phyloP scores from a whole-genome alignment of 2,888 invertebrate genomes.

The Eupithecia centaureata region DNA sequence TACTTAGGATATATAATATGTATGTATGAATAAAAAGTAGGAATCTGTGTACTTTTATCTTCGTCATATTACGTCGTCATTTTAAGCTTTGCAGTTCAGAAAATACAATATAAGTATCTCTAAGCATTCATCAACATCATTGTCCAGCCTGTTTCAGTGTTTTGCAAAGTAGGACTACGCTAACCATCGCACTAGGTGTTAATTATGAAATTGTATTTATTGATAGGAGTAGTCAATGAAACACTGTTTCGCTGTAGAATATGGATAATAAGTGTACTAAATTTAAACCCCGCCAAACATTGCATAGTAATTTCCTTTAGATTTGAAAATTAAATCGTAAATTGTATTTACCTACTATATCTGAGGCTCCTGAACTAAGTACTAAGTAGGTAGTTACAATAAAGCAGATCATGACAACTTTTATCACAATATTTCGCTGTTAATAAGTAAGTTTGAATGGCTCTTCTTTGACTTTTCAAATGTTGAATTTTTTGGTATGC shows the following conservation, averaged over 20 bases:
- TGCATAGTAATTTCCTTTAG: neutral
- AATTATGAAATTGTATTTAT: conserved; percentile 23
- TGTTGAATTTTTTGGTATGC: neutral
- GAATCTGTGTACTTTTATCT: neutral
- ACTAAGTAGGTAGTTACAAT: neutral
- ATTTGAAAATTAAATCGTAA: neutral
- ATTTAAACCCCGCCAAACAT: conserved; percentile 20
- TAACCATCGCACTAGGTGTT: conserved; percentile 18
- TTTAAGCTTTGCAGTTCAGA: neutral
- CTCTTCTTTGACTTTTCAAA: neutral
- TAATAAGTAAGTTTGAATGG: neutral
- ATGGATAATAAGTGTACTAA: conserved; percentile 19
- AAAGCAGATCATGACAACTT: neutral
- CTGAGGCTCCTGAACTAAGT: neutral
- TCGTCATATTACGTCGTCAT: neutral
- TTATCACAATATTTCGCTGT: neutral
- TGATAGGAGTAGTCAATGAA: conserved; percentile 24
- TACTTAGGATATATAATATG: conserved; percentile 7
- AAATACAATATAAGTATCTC: too few relatives aligned
- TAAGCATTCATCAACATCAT: conserved; percentile 34
- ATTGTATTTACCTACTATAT: neutral
- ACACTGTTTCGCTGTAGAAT: conserved; percentile 28
- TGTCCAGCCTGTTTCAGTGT: conserved; percentile 75
- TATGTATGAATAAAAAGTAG: conserved; percentile 25
- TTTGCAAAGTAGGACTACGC: conserved; percentile 43